Base-by-base conservation (phyloP, 2,888 invertebrate genomes). In the Cataglyphis albicans region DNA sequence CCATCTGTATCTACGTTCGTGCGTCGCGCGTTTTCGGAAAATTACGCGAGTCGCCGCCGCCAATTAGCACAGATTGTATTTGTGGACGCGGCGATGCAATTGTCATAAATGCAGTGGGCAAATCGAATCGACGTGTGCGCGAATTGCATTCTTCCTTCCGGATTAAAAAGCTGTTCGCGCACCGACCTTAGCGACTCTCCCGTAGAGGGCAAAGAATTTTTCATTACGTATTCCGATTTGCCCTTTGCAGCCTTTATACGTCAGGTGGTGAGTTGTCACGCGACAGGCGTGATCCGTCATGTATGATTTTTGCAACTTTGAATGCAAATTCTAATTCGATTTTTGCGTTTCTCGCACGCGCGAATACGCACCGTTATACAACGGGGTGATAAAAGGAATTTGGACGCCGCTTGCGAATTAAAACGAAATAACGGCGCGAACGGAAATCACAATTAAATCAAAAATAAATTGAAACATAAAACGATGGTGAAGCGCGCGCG, bases 401-500 rank as follows among this genome's bases (percentile, higher is more conserved):
- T 38, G 25, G 12, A 48, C 35, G 68, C 38, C n/a, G 44, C 44
- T 68, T 7, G 68, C 32, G 70, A 80, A 44, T 61, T 80, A 25
- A 80, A 70, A 80, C 12, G 44, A 25, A 70, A 68, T 80, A 80
- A 61, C 70, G 70, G 78, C 78, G 48, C 59, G 78, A 41, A 61
- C 48, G 68, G 59, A 68, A 75, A 78, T 78, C 78, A 59, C 59
- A 80, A 70, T 80, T 80, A 70, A 80, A 70, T 80, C n/a, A 80
- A 70, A 80, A 59, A 59, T 80, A 80, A 80, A 80, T 68, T 59
- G 78, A 80, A 70, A 80, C 68, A 80, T 78, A 70, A 68, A 80
- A 59, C 59, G 68, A 80, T 48, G 18, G 68, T 21, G 12, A 18
- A 10, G 68, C 29, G 57, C 9, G 44, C 32, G 41, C 65, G 38